Percentiles rank a stretch among this genome's conserved stretches.
Evolutionary conservation across 2,888 invertebrate genomes (phyloP).

Genomic region (Melinopterus prodromus): DNA sequence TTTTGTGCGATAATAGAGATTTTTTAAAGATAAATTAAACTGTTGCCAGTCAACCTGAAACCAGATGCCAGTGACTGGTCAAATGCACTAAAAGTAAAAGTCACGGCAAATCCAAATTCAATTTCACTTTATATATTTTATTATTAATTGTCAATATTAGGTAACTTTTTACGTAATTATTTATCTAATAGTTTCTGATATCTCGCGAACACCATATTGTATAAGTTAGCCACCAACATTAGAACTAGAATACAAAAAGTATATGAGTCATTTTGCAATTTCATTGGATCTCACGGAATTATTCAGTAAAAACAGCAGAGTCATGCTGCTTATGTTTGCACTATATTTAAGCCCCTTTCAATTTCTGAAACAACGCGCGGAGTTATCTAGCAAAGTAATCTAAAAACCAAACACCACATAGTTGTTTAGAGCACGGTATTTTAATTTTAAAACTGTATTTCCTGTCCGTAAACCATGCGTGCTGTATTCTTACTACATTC

Average conservation of each 20-base stretch:
- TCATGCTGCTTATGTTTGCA: not conserved
- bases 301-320: not conserved
- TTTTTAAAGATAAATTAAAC: not conserved
- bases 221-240: no score
- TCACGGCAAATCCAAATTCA: not conserved
- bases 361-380: not conserved
- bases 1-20: no score
- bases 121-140: conserved; percentile 4
- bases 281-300: not conserved
- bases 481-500: not conserved
- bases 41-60: not conserved
- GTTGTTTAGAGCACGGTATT: not conserved
- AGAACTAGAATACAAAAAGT: not conserved
- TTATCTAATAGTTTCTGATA: not conserved
- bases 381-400: not conserved
- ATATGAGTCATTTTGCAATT: not conserved
- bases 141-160: not conserved
- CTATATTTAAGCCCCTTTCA: not conserved
- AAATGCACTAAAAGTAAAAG: not conserved
- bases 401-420: not conserved
- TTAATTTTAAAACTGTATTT: not conserved
- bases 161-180: conserved; percentile 4
- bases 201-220: not conserved
- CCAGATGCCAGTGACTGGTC: not conserved
- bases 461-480: not conserved